phyloP scores from a whole-genome alignment of 2,888 invertebrate species.

The Blastobasis lacticolella region DNA sequence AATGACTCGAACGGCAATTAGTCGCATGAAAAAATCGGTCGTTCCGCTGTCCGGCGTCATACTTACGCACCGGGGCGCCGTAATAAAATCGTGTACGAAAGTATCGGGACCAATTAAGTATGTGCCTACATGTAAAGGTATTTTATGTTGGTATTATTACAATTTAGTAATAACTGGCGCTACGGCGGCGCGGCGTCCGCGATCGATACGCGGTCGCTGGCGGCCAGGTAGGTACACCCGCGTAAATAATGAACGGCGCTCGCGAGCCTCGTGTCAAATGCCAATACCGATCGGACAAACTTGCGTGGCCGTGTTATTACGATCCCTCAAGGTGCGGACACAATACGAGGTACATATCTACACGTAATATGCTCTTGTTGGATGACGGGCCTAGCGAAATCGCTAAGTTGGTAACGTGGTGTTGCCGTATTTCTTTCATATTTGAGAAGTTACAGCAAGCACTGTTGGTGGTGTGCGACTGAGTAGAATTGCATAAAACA shows the following conservation, averaged over 20 bases:
- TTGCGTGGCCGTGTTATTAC: too few relatives aligned
- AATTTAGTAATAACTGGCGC: slow-evolving; percentile 19
- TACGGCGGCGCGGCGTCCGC: slow-evolving; percentile 10
- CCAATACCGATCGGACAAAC: slow-evolving; percentile 35
- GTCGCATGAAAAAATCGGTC: not conserved
- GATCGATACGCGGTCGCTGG: slow-evolving; percentile 4
- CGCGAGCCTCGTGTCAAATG: slow-evolving; percentile 40
- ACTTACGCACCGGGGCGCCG: not conserved
- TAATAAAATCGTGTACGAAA: not conserved
- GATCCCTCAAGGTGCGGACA: too few relatives aligned
- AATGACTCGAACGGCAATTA: too few relatives aligned
- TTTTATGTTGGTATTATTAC: slow-evolving; percentile 16
- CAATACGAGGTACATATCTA: too few relatives aligned
- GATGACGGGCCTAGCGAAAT: too few relatives aligned
- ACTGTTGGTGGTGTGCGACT: too few relatives aligned
- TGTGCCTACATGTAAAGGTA: slow-evolving; percentile 14
- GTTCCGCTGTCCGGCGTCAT: not conserved
- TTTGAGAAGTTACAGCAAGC: not conserved
- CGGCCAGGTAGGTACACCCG: slow-evolving; percentile 28
- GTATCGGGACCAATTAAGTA: not conserved
- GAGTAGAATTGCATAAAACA: too few relatives aligned
- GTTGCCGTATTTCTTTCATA: not conserved
- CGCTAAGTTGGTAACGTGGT: not conserved
- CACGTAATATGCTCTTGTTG: too few relatives aligned
- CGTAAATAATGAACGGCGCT: slow-evolving; percentile 59